Base-by-base conservation (phyloP, 2,888 invertebrate genomes). In the Crocallis elinguaria region DNA sequence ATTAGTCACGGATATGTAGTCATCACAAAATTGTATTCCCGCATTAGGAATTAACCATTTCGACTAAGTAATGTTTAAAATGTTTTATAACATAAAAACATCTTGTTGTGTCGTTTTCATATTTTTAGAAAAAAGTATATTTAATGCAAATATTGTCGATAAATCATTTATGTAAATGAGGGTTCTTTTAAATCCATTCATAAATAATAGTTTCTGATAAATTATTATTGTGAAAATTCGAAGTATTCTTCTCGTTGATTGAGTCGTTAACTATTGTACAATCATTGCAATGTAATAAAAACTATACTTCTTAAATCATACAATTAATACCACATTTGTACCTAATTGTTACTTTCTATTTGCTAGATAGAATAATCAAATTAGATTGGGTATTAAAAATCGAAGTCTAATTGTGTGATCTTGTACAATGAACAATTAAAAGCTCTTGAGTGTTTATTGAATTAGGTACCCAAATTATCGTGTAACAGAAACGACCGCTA, bases 311-410 rank as follows among this genome's bases (percentile, higher is more conserved):
- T 78, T 77, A 75, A 76, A 71, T 78, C 73, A 77, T 73, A 83
- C 74, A 67, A 55, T 58, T 58, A 84, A 82, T 82, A 86, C 82
- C 79, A 84, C 83, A 84, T 84, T 80, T 84, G 83, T 88, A 88
- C 88, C 87, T 89, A 88, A 88, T 88, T 90, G 88, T 90, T 90
- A 89, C 83, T 86, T 89, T 90, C 87, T 90, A 88, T 87, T 88
- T 88, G 87, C 89, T 90, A 90, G 89, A 90, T 90, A 90, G 90
- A 88, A 88, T 89, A 89, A 89, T 88, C 82, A 88, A 90, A 90
- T 89, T 90, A 90, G 88, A 87, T 86, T 83, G 84, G 81, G 78
- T 88, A 87, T 82, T 77, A 66, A 73, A 79, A 80, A 74, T 77
- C 62, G 67, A 81, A 82, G 82, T 80, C 75, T 76, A 79, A 77